Percentiles rank a stretch among this genome's conserved stretches.
Conservation (phyloP, 2,888 invertebrate species). For the Idaea dimidiata region DNA sequence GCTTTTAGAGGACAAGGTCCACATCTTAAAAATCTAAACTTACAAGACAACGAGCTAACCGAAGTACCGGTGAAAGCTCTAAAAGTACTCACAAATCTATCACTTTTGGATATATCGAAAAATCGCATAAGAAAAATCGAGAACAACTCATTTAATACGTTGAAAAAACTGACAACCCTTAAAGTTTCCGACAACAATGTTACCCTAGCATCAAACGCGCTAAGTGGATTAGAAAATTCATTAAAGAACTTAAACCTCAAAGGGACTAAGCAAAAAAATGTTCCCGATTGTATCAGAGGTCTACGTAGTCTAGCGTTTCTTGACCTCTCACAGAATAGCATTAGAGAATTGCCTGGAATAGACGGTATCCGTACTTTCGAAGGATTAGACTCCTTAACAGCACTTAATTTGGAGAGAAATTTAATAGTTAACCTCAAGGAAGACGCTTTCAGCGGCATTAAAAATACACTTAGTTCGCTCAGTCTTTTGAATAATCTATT, state of each 20-base stretch:
- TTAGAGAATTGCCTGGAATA: conserved; percentile 88
- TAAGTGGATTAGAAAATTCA: conserved; percentile 89
- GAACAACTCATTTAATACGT: conserved; percentile 87
- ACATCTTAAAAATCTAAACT: conserved; percentile 89
- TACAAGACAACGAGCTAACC: conserved; percentile 90
- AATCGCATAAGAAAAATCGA: conserved; percentile 87
- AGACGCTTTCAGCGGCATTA: conserved; percentile 89
- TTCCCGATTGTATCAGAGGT: conserved; percentile 90
- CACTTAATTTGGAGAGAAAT: conserved; percentile 93
- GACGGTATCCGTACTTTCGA: conserved; percentile 86
- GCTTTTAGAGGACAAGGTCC: conserved; percentile 92
- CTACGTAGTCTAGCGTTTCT: conserved; percentile 91
- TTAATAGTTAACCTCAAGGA: conserved; percentile 88
- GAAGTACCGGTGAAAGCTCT: conserved; percentile 89
- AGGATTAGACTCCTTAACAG: conserved; percentile 90
- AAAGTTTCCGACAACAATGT: conserved; percentile 94
- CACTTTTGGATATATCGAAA: conserved; percentile 91
- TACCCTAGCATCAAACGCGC: conserved; percentile 84
- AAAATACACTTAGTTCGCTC: conserved; percentile 90
- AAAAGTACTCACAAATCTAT: conserved; percentile 84
- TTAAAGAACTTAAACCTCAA: conserved; percentile 94
- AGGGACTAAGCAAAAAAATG: conserved; percentile 89
- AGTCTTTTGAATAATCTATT: conserved; percentile 94
- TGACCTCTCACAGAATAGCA: conserved; percentile 93
- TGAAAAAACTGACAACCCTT: conserved; percentile 87